Conservation (phyloP, 2,113 vertebrate species). For the Butorides virescens region DNA sequence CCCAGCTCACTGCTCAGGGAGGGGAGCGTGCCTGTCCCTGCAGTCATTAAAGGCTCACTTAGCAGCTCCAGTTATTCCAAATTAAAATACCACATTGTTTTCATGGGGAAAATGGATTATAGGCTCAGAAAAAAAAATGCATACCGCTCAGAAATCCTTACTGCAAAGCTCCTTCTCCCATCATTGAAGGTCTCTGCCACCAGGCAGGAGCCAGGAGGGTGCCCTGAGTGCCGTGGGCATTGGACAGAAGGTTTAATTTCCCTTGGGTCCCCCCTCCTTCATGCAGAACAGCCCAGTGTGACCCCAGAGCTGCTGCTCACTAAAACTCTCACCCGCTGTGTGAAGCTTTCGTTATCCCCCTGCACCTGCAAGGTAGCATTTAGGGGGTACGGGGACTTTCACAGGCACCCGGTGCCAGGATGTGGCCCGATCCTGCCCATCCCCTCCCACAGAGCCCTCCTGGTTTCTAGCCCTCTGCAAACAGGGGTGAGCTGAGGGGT, state of each 20-base stretch:
- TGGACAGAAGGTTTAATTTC: not conserved
- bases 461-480: not conserved
- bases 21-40: not conserved
- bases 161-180: not conserved
- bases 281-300: fast-evolving
- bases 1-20: not conserved
- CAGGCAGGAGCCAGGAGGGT: not conserved
- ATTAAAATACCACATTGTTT: slow-evolving; percentile 47
- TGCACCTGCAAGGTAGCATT: not conserved
- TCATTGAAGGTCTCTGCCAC: not conserved
- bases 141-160: not conserved
- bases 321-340: not conserved
- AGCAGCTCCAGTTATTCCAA: slow-evolving; percentile 13
- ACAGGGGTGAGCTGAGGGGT: not conserved
- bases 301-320: not conserved
- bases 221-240: not conserved
- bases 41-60: not conserved
- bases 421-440: not conserved
- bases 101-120: slow-evolving; percentile 7
- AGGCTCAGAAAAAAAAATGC: slow-evolving; percentile 12
- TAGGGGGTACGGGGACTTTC: fast-evolving
- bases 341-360: not conserved
- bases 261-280: not conserved
- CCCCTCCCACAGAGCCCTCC: not conserved
- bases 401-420: not conserved